These are phyloP conservation scores for Xenopus petersii DNA, from an alignment of 2,797 vertebrate species.

Conservation along the genomic window DNA sequence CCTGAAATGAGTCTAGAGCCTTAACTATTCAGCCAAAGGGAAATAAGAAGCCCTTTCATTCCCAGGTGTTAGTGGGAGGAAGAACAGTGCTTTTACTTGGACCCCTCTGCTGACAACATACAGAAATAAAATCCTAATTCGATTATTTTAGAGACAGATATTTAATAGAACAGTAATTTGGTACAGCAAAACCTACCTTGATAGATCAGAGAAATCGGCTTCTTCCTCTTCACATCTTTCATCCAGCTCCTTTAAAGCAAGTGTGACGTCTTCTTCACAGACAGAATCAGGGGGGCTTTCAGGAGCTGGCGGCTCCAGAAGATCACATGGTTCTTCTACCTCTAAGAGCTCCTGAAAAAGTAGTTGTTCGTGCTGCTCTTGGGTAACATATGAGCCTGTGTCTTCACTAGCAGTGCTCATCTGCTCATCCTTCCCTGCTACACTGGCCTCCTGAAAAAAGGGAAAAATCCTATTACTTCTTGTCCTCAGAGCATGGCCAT, in stretches of 20 bases:
- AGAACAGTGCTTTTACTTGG: no score
- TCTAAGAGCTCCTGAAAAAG: conserved; percentile 78
- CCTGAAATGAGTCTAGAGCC: no score
- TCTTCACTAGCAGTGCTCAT: conserved; percentile 85
- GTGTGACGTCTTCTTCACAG: conserved; percentile 93
- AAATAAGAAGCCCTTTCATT: no score
- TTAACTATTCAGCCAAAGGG: no score
- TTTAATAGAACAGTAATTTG: no score
- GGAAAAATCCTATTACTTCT: background rate
- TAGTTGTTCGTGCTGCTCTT: conserved; percentile 72
- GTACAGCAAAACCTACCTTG: conserved; percentile 71
- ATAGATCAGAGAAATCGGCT: conserved; percentile 89
- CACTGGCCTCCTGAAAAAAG: conserved; percentile 77
- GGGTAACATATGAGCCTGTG: conserved; percentile 76
- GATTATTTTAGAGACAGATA: no score
- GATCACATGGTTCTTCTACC: conserved; percentile 75
- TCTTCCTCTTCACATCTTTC: conserved; percentile 96
- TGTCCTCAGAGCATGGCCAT: background rate
- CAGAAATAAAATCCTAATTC: no score
- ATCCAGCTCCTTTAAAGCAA: conserved; percentile 92
- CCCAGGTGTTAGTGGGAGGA: no score
- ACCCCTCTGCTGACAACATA: no score
- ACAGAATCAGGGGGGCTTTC: conserved; percentile 83
- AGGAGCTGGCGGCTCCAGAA: conserved; percentile 71
- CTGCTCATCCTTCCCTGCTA: conserved; percentile 80